These are phyloP conservation scores for Campylomormyrus numenius DNA, from an alignment of 2,113 vertebrate species.

Conservation along the genomic window DNA sequence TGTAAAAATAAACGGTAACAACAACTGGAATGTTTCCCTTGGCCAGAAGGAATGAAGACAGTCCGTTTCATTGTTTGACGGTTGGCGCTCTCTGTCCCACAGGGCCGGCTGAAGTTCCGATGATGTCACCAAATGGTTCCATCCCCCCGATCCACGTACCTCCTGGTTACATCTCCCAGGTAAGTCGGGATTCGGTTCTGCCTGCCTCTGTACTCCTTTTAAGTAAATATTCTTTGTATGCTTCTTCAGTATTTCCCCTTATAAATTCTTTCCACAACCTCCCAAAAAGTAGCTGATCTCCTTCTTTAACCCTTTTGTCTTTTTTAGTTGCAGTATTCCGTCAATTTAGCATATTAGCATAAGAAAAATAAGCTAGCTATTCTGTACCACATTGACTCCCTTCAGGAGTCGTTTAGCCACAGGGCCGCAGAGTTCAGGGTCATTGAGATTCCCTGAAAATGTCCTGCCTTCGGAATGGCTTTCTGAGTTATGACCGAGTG, in stretches of 20 bases:
- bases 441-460: neutral
- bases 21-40: conserved; percentile 21
- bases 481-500: neutral
- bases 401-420: neutral
- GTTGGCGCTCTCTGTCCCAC: neutral
- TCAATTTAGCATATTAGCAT: neutral
- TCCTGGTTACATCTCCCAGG: conserved; percentile 98
- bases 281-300: neutral
- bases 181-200: conserved; percentile 40
- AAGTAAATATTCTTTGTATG: neutral
- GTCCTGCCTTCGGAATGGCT: neutral
- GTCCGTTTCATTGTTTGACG: conserved; percentile 19
- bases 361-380: neutral
- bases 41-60: neutral
- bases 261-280: neutral
- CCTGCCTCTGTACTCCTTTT: neutral
- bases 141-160: conserved; percentile 97
- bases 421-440: neutral
- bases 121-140: conserved; percentile 98
- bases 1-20: conserved; percentile 2
- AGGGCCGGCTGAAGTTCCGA: conserved; percentile 97
- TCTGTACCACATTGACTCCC: neutral
- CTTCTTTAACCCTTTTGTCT: neutral
- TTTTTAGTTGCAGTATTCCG: neutral
- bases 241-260: neutral